These are phyloP conservation scores for Macrotrachela quadricornifera DNA, from an alignment of 1,140 invertebrate genomes.

Conservation along the genomic window DNA sequence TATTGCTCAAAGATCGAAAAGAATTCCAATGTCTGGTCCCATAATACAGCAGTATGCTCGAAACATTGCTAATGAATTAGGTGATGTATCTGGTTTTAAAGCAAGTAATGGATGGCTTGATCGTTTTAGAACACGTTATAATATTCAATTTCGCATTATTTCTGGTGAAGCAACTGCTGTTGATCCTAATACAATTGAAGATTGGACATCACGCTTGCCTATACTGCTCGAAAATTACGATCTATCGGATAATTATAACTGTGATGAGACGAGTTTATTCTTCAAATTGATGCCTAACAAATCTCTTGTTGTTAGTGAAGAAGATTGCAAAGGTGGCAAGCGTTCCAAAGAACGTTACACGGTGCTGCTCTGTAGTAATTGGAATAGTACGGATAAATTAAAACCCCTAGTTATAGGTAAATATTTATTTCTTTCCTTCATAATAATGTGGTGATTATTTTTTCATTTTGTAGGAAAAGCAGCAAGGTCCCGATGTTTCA, in stretches of 20 bases:
- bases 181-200: too few species aligned
- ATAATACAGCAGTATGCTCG: too few species aligned
- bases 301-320: slow-evolving; percentile 22
- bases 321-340: slow-evolving; percentile 13
- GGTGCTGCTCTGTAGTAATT: slow-evolving; percentile 11
- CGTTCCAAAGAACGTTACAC: slow-evolving; percentile 12
- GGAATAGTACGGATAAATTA: slow-evolving; percentile 11
- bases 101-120: too few species aligned
- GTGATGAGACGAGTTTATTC: slow-evolving; percentile 32
- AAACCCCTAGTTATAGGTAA: slow-evolving; percentile 12
- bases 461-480: background rate
- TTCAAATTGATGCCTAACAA: slow-evolving; percentile 27
- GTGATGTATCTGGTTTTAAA: too few species aligned
- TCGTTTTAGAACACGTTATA: too few species aligned
- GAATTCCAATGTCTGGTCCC: too few species aligned
- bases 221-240: slow-evolving; percentile 15
- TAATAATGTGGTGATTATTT: too few species aligned
- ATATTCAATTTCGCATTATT: too few species aligned
- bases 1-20: too few species aligned
- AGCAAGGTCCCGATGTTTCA: slow-evolving; percentile 13
- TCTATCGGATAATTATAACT: slow-evolving; percentile 29
- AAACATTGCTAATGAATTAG: too few species aligned
- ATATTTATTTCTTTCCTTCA: background rate
- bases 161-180: too few species aligned
- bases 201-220: too few species aligned